Percentiles rank a stretch among this genome's conserved stretches.
Conservation (phyloP, 1,140 invertebrate genomes). For the Theocolax elegans region DNA sequence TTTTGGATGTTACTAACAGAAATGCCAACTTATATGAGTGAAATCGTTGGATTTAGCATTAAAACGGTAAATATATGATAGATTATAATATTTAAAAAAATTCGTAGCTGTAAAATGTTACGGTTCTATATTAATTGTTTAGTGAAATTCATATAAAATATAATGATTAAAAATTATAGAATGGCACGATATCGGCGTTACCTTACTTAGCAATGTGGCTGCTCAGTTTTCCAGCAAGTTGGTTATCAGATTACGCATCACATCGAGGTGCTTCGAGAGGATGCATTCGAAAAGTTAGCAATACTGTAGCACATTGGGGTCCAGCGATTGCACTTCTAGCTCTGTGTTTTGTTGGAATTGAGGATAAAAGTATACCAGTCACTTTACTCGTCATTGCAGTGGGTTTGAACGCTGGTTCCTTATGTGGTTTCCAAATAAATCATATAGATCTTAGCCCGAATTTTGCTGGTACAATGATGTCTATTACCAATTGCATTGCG, state of each 20-base stretch:
- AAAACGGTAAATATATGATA: conserved; percentile 67
- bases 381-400: conserved; percentile 69
- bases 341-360: conserved; percentile 53
- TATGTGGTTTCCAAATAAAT: conserved; percentile 70
- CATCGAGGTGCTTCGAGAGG: conserved; percentile 69
- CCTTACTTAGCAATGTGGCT: conserved; percentile 83
- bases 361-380: conserved; percentile 54
- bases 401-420: conserved; percentile 71
- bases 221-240: conserved; percentile 74
- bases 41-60: conserved; percentile 83
- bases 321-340: conserved; percentile 62
- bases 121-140: not conserved
- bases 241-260: conserved; percentile 72
- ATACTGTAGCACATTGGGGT: conserved; percentile 71
- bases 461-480: conserved; percentile 74
- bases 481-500: conserved; percentile 74
- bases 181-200: conserved; percentile 79
- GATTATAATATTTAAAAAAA: not conserved
- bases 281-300: conserved; percentile 73
- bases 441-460: conserved; percentile 77
- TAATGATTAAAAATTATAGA: conserved; percentile 64
- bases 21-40: conserved; percentile 90
- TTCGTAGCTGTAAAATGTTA: not conserved
- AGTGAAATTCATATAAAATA: no score
- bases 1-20: conserved; percentile 92